phyloP scores from a whole-genome alignment of 2,888 invertebrate genomes.

The Andricus curvator region DNA sequence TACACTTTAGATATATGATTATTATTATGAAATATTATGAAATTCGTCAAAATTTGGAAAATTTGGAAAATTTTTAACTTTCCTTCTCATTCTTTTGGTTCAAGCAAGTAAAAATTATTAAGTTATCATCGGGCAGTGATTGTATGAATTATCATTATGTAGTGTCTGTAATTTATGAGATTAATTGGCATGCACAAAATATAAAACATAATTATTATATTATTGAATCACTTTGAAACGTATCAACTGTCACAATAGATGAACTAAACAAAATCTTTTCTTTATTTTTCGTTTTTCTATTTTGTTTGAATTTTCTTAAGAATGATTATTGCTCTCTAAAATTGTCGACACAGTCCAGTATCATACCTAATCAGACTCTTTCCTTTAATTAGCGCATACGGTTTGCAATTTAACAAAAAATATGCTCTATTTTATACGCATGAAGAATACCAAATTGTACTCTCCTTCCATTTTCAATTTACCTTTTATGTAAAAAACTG shows the following conservation, averaged over 20 bases:
- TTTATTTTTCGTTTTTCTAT: neutral
- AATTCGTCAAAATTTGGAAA: neutral
- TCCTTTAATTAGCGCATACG: neutral
- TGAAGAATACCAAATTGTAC: constrained; percentile 20
- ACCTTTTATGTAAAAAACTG: constrained; percentile 19
- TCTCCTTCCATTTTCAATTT: neutral
- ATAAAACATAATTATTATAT: neutral
- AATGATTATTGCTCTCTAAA: neutral
- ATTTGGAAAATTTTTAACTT: no score
- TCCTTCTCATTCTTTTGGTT: neutral
- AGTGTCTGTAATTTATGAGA: neutral
- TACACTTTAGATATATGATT: neutral
- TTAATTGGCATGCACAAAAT: neutral
- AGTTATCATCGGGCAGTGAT: neutral
- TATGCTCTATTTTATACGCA: neutral
- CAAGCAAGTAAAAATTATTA: neutral
- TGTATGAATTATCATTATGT: neutral
- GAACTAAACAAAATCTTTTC: neutral
- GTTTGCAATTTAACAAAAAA: neutral
- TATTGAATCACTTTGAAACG: no score
- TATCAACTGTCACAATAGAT: neutral
- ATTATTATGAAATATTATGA: neutral
- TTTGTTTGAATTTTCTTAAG: neutral
- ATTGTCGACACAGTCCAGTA: neutral
- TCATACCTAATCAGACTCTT: neutral